Evolutionary conservation across 2,797 vertebrate genomes (phyloP).

Genomic region (Sebastes alutus): DNA sequence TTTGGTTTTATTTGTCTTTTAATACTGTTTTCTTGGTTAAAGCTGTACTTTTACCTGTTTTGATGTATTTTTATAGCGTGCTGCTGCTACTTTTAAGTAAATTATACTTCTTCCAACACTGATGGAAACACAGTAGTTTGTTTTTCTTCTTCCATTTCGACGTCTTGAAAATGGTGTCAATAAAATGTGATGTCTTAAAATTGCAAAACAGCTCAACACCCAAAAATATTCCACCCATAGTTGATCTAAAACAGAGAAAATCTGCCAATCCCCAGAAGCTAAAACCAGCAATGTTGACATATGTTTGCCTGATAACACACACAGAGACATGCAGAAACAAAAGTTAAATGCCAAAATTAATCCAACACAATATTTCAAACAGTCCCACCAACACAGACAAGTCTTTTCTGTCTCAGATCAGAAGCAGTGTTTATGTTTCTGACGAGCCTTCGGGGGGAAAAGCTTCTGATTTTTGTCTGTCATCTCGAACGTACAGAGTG

Average conservation of each 20-base stretch:
- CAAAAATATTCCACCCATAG: neutral
- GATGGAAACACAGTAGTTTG: neutral
- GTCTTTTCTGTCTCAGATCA: slow-evolving; percentile 7
- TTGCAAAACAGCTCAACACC: neutral
- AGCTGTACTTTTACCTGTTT: neutral
- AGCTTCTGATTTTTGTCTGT: neutral
- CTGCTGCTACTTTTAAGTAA: neutral
- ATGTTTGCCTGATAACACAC: neutral
- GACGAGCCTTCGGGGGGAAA: neutral
- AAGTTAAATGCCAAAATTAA: slow-evolving; percentile 10
- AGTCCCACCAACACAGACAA: neutral
- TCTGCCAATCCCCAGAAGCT: neutral
- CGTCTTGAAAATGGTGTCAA: neutral
- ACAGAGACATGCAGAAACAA: neutral
- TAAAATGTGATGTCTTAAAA: neutral
- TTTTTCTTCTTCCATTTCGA: neutral
- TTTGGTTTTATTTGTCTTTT: neutral
- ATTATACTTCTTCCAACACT: too few relatives aligned
- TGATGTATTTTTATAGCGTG: neutral
- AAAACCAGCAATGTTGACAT: neutral
- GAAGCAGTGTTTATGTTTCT: slow-evolving; percentile 3
- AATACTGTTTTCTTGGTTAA: neutral
- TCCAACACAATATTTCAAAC: slow-evolving; percentile 7
- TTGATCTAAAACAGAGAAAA: neutral
- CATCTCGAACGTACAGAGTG: neutral